A percentile compares a stretch with the other conserved stretches of the same genome.
Conservation (phyloP, 2,113 vertebrate species). For the Engystomops pustulosus region DNA sequence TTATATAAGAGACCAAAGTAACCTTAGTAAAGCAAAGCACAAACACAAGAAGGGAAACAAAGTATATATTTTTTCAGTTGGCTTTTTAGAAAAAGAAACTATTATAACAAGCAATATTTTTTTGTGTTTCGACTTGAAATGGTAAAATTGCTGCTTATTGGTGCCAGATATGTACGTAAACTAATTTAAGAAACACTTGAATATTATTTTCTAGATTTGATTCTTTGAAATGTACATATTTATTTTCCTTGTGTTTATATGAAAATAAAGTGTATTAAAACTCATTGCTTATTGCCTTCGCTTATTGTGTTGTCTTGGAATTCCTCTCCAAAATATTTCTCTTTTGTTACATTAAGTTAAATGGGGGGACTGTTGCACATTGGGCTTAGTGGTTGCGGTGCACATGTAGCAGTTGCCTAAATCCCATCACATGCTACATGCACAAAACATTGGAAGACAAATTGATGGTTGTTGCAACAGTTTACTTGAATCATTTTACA, state of each 20-base stretch:
- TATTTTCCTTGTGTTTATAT: slow-evolving; percentile 46
- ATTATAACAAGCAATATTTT: slow-evolving; percentile 17
- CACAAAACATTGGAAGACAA: too few relatives aligned
- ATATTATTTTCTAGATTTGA: slow-evolving; percentile 20
- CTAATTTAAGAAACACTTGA: slow-evolving; percentile 27
- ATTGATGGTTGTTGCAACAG: too few relatives aligned
- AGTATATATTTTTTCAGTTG: slow-evolving; percentile 26
- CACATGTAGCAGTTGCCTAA: too few relatives aligned
- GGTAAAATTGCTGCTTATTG: slow-evolving; percentile 35
- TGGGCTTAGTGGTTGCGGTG: too few relatives aligned
- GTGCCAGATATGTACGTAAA: slow-evolving; percentile 36
- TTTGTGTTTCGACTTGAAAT: neutral
- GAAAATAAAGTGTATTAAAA: slow-evolving; percentile 26
- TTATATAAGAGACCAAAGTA: slow-evolving; percentile 13
- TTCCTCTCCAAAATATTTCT: too few relatives aligned
- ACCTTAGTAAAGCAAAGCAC: neutral
- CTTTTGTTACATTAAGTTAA: too few relatives aligned
- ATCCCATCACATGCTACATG: too few relatives aligned
- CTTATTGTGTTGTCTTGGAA: too few relatives aligned
- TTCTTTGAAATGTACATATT: slow-evolving; percentile 37
- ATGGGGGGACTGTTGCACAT: too few relatives aligned
- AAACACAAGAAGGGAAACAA: slow-evolving; percentile 9
- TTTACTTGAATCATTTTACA: too few relatives aligned
- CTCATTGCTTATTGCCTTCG: too few relatives aligned
- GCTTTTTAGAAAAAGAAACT: slow-evolving; percentile 2